Conservation (phyloP, 2,113 vertebrate genomes). For the Pleuronectes platessa region DNA sequence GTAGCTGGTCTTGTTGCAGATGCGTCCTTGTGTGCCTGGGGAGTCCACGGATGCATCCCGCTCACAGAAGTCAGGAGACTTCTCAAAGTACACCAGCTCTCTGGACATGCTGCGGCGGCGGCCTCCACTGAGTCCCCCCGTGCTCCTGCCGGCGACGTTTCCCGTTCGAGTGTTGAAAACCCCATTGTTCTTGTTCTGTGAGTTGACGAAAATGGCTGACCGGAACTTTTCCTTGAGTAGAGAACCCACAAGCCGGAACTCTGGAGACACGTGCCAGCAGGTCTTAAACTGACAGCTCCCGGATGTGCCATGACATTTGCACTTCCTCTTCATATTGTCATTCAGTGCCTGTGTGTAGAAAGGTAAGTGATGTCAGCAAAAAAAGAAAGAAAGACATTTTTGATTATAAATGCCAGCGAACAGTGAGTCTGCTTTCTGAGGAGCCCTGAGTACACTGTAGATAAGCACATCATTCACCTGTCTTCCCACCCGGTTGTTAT, state of each 20-base stretch:
- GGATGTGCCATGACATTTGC: constrained; percentile 93
- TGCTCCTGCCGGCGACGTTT: constrained; percentile 41
- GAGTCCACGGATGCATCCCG: constrained; percentile 83
- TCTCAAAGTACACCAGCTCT: constrained; percentile 92
- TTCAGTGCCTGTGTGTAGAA: constrained; percentile 85
- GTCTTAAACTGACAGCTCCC: constrained; percentile 96
- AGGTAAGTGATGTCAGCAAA: constrained; percentile 12
- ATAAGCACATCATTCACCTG: constrained; percentile 81
- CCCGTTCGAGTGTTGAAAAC: constrained; percentile 86
- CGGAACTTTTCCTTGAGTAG: constrained; percentile 86
- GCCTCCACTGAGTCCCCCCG: constrained; percentile 55
- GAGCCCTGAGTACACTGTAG: background rate
- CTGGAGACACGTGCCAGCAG: constrained; percentile 91
- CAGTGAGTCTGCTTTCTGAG: background rate
- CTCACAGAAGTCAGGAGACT: constrained; percentile 92
- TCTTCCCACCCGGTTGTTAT: constrained; percentile 91
- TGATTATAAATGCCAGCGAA: background rate
- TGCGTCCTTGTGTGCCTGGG: constrained; percentile 87
- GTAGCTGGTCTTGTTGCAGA: constrained; percentile 91
- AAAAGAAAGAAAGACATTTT: background rate
- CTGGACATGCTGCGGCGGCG: constrained; percentile 83
- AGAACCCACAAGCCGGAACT: constrained; percentile 88
- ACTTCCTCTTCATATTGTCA: constrained; percentile 92
- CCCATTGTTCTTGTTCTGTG: constrained; percentile 91
- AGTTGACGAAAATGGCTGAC: constrained; percentile 89